phyloP scores from a whole-genome alignment of 2,888 invertebrate species.

The Megalurothrips usitatus region DNA sequence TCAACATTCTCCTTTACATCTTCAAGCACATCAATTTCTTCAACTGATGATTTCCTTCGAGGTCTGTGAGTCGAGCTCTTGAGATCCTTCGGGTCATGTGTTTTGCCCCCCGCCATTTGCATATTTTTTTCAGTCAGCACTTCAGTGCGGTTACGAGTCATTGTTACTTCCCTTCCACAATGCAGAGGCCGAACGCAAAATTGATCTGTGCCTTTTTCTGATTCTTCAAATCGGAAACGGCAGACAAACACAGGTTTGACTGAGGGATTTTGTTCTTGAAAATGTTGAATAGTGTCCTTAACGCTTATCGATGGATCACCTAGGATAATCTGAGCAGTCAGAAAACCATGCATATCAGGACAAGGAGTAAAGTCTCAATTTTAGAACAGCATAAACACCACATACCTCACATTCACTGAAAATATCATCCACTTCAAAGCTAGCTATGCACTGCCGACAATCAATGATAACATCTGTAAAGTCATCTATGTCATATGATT shows the following conservation, averaged over 20 bases:
- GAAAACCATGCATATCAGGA: neutral
- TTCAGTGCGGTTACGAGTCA: neutral
- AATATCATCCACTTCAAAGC: neutral
- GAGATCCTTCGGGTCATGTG: neutral
- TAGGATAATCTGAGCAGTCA: neutral
- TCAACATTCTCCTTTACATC: neutral
- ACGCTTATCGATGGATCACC: neutral
- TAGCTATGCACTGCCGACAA: neutral
- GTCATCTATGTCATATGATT: neutral
- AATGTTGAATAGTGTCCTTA: neutral
- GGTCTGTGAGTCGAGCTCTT: neutral
- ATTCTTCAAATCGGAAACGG: neutral
- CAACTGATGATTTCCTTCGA: neutral
- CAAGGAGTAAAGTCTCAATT: neutral
- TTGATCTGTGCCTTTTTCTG: neutral
- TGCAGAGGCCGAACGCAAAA: neutral
- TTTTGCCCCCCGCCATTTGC: neutral
- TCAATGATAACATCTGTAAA: neutral
- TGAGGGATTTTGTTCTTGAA: too few relatives aligned
- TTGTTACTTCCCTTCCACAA: neutral
- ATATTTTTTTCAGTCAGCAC: neutral
- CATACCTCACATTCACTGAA: neutral
- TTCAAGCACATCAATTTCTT: neutral
- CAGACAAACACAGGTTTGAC: neutral
- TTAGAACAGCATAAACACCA: neutral